Conservation (phyloP, 2,797 vertebrate species). For the Manis crassicaudata region DNA sequence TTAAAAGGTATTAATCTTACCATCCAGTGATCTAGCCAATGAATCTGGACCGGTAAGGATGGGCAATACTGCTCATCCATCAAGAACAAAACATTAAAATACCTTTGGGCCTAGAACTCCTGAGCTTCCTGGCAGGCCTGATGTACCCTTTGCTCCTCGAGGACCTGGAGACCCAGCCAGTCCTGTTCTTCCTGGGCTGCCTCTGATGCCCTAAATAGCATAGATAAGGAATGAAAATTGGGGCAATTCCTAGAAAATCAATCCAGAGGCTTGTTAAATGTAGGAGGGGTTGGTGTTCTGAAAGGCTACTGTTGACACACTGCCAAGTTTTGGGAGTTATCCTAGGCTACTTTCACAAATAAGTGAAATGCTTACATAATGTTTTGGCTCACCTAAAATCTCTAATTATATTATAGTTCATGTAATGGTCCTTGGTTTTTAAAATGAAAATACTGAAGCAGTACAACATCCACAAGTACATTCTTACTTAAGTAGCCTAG, state of each 20-base stretch:
- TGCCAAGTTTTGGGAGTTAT: neutral
- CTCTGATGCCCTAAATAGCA: slow-evolving; percentile 90
- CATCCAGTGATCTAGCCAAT: neutral
- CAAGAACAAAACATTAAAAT: slow-evolving; percentile 15
- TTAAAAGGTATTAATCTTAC: neutral
- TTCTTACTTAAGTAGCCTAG: neutral
- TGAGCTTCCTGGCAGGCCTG: slow-evolving; percentile 90
- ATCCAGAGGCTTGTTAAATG: neutral
- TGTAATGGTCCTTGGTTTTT: neutral
- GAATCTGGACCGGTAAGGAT: neutral
- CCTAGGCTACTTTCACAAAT: neutral
- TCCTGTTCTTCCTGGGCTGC: slow-evolving; percentile 89
- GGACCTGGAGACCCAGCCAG: slow-evolving; percentile 90
- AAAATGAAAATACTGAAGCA: slow-evolving; percentile 12
- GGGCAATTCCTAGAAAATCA: neutral
- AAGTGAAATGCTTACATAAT: neutral
- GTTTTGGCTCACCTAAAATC: neutral
- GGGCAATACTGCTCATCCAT: neutral
- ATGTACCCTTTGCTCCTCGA: slow-evolving; percentile 89
- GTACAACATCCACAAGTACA: neutral
- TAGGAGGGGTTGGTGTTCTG: neutral
- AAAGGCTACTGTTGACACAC: neutral
- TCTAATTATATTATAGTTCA: slow-evolving; percentile 46
- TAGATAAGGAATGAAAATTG: slow-evolving; percentile 44
- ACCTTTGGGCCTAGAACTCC: slow-evolving; percentile 93